Conservation (phyloP, 2,797 vertebrate genomes). For the Florisuga fusca region DNA sequence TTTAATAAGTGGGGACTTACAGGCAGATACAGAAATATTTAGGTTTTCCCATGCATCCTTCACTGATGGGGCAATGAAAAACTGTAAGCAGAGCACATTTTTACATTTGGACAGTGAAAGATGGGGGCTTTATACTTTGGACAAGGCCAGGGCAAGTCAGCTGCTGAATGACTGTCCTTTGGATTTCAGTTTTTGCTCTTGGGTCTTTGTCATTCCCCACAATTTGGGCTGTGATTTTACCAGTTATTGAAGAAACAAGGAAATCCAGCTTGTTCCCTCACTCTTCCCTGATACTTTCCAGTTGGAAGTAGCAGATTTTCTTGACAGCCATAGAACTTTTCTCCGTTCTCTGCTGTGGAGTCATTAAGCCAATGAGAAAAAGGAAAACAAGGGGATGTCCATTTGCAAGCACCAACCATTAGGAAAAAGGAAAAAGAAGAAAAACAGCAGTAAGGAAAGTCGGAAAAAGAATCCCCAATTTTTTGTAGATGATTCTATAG, state of each 20-base stretch:
- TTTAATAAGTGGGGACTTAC: fast-evolving
- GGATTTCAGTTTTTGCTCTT: not conserved
- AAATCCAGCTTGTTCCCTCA: not conserved
- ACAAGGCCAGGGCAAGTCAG: not conserved
- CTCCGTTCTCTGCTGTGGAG: not conserved
- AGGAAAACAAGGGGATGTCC: not conserved
- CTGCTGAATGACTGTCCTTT: not conserved
- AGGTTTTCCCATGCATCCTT: fast-evolving
- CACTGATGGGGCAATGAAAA: not conserved
- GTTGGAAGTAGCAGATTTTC: not conserved
- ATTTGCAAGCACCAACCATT: not conserved
- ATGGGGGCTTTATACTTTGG: not conserved
- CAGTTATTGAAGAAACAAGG: not conserved
- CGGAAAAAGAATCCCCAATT: not conserved
- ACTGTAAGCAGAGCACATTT: not conserved
- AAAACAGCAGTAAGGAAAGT: not conserved
- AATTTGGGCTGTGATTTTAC: not conserved
- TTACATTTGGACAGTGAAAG: not conserved
- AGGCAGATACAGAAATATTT: not conserved
- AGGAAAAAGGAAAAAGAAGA: not conserved
- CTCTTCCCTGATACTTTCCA: not conserved
- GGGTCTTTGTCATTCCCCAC: not conserved
- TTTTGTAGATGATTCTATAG: not conserved
- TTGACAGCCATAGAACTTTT: not conserved
- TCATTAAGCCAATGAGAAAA: not conserved